These are phyloP conservation scores for Acronicta alni DNA, from an alignment of 2,888 invertebrate genomes.

Conservation along the genomic window DNA sequence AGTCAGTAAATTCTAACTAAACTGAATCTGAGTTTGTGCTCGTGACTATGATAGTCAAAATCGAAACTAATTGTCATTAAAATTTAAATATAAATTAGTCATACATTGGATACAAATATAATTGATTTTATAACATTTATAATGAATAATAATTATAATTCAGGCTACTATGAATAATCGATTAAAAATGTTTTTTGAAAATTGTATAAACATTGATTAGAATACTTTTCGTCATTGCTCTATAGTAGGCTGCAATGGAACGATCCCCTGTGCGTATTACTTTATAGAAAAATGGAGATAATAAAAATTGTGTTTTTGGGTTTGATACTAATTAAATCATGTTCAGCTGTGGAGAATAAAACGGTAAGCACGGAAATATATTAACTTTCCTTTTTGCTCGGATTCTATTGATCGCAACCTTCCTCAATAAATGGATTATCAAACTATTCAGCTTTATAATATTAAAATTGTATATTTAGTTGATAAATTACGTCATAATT, in stretches of 20 bases:
- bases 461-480: too few species aligned
- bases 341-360: slow-evolving; percentile 18
- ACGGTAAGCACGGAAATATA: slow-evolving; percentile 26
- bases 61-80: not conserved
- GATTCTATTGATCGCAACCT: too few species aligned
- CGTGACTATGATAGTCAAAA: too few species aligned
- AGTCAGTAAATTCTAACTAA: too few species aligned
- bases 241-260: slow-evolving; percentile 16
- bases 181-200: slow-evolving; percentile 50
- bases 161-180: slow-evolving; percentile 35
- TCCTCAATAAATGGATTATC: too few species aligned
- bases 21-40: too few species aligned
- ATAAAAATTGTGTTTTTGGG: slow-evolving; percentile 14
- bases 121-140: not conserved
- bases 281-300: slow-evolving; percentile 9
- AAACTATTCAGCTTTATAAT: too few species aligned
- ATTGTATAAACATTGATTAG: slow-evolving; percentile 49
- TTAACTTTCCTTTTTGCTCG: too few species aligned
- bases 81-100: not conserved
- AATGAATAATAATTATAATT: slow-evolving; percentile 24
- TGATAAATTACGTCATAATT: too few species aligned
- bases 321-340: slow-evolving; percentile 19
- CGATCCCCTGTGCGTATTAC: slow-evolving; percentile 6
- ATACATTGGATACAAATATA: slow-evolving; percentile 3
- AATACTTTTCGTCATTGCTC: slow-evolving; percentile 20